These are phyloP conservation scores for Pseudonaja textilis DNA, from an alignment of 2,113 vertebrate species.

Conservation along the genomic window DNA sequence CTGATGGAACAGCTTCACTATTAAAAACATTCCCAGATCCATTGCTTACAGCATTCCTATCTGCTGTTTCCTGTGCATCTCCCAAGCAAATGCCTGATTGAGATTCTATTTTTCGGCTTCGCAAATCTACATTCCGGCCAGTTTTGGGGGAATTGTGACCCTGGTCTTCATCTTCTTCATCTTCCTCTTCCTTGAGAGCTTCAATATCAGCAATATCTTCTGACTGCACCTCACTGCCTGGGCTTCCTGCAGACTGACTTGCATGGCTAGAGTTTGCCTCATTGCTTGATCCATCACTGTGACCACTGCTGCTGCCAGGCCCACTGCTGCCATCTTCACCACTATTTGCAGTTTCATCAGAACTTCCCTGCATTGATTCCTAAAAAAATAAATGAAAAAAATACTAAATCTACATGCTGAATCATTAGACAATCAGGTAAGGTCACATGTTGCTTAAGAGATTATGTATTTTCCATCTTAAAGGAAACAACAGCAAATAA, in stretches of 20 bases:
- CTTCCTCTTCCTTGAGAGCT: constrained; percentile 93
- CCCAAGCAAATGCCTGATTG: constrained; percentile 80
- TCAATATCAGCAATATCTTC: constrained; percentile 97
- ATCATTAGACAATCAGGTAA: neutral
- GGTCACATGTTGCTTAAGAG: neutral
- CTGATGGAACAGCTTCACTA: constrained; percentile 74
- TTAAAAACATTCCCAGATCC: constrained; percentile 80
- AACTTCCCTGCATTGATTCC: constrained; percentile 99
- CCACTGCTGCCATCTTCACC: constrained; percentile 97
- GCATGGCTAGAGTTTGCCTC: constrained; percentile 93
- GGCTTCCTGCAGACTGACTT: constrained; percentile 95
- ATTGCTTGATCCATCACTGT: constrained; percentile 94
- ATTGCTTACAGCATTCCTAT: constrained; percentile 69
- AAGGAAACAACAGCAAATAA: neutral
- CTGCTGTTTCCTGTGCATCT: constrained; percentile 73
- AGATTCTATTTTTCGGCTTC: constrained; percentile 86
- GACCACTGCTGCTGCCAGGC: constrained; percentile 94
- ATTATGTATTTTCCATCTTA: neutral
- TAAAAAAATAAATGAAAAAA: constrained; percentile 47
- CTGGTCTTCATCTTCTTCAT: constrained; percentile 83
- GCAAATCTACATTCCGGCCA: constrained; percentile 76
- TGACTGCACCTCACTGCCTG: constrained; percentile 92
- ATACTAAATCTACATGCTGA: neutral
- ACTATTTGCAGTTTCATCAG: constrained; percentile 97
- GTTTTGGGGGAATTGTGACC: constrained; percentile 79